These are phyloP conservation scores for Lophura nycthemera DNA, from an alignment of 2,113 vertebrate species.

Conservation along the genomic window DNA sequence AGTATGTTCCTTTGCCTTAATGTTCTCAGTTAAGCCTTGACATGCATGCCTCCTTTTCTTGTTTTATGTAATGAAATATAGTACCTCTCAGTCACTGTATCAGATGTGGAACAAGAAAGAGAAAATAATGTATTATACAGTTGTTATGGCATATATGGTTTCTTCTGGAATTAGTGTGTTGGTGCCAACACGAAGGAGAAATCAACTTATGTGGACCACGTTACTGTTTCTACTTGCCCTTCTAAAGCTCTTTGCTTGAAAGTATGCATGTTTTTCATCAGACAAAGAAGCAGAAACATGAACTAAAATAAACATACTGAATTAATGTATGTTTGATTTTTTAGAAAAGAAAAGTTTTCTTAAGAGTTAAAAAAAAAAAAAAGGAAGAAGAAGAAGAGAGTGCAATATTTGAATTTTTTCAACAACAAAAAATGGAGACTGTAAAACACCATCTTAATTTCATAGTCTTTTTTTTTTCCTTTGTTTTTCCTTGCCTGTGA, in stretches of 20 bases:
- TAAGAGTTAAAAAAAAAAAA: not conserved
- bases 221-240: not conserved
- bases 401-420: not conserved
- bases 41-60: not conserved
- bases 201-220: not conserved
- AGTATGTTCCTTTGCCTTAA: not conserved
- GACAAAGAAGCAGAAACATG: not conserved
- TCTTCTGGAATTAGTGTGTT: not conserved
- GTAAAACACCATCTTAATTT: not conserved
- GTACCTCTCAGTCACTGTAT: not conserved
- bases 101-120: not conserved
- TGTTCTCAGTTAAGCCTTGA: not conserved
- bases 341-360: not conserved
- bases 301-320: not conserved
- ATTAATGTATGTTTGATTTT: not conserved
- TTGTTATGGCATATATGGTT: not conserved
- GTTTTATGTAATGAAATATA: not conserved
- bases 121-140: not conserved
- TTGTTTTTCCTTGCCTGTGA: not conserved
- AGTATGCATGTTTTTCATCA: not conserved
- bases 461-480: not conserved
- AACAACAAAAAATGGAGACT: not conserved
- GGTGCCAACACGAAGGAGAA: not conserved
- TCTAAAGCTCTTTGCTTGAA: not conserved
- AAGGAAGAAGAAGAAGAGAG: not conserved